These are phyloP conservation scores for Scaptomyza flava DNA, from an alignment of 2,888 invertebrate species.

Conservation along the genomic window DNA sequence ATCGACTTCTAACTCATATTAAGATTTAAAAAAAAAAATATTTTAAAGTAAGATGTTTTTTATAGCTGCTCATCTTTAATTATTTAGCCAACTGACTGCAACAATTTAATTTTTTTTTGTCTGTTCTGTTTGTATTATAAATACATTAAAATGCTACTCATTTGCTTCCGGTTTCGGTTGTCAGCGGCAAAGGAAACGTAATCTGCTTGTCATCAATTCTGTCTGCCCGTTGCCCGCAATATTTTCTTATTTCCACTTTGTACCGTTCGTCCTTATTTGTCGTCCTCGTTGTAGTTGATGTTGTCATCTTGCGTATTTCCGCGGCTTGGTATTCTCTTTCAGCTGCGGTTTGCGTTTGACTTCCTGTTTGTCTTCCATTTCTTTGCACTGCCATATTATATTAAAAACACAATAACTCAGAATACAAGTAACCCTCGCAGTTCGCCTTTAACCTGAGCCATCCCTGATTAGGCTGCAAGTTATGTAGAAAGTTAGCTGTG, in stretches of 20 bases:
- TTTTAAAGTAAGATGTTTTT: not conserved
- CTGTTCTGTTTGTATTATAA: conserved; percentile 51
- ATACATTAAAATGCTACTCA: conserved; percentile 67
- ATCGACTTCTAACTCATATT: too few relatives aligned
- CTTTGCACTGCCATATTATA: conserved; percentile 26
- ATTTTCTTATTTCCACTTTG: conserved; percentile 33
- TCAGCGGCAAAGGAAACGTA: conserved; percentile 76
- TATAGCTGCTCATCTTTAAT: not conserved
- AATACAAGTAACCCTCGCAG: conserved; percentile 8
- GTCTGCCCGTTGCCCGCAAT: conserved; percentile 32
- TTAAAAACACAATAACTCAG: conserved; percentile 43
- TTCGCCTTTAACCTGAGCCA: not conserved
- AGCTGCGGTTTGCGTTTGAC: conserved; percentile 66
- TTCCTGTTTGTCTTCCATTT: conserved; percentile 68
- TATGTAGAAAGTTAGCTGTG: conserved; percentile 24
- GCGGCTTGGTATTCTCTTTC: conserved; percentile 58
- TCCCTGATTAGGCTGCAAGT: not conserved
- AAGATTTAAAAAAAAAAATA: not conserved
- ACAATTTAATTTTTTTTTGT: conserved; percentile 1
- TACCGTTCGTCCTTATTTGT: conserved; percentile 27
- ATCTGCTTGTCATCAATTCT: conserved; percentile 77
- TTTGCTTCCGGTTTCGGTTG: conserved; percentile 64
- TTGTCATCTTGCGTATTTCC: conserved; percentile 71
- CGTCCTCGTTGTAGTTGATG: conserved; percentile 37
- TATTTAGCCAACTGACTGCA: not conserved